Conservation (phyloP, 2,797 vertebrate genomes). For the Erethizon dorsatum region DNA sequence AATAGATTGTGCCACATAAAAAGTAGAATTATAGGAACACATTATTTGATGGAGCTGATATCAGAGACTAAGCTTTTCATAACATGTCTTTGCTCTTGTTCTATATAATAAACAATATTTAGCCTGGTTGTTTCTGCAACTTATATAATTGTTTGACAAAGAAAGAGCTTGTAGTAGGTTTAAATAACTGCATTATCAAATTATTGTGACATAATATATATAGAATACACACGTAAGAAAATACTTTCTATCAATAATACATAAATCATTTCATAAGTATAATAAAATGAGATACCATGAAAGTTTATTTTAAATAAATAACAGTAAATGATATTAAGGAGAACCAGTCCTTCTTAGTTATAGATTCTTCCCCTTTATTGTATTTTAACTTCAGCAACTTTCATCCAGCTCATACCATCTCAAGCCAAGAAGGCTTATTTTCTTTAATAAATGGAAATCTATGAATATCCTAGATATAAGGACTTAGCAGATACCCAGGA, state of each 20-base stretch:
- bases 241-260: background rate
- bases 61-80: slow-evolving; percentile 16
- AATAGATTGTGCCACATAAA: background rate
- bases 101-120: background rate
- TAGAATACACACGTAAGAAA: background rate
- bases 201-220: background rate
- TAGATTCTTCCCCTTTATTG: background rate
- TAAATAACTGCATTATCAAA: slow-evolving; percentile 28
- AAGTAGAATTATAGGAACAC: slow-evolving; percentile 20
- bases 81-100: background rate
- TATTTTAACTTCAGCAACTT: background rate
- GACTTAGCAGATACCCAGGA: background rate
- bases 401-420: background rate
- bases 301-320: slow-evolving; percentile 16
- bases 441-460: background rate
- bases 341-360: background rate
- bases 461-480: background rate
- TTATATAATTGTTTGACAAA: background rate
- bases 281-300: background rate
- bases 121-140: background rate
- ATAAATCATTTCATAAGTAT: background rate
- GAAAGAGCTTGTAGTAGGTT: background rate
- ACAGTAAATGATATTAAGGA: background rate
- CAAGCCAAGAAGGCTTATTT: background rate
- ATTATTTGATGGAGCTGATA: slow-evolving; percentile 46